A percentile compares a stretch with the other conserved stretches of the same genome.
phyloP scores from a whole-genome alignment of 2,888 invertebrate species.

The Aphelenchoides bicaudatus region DNA sequence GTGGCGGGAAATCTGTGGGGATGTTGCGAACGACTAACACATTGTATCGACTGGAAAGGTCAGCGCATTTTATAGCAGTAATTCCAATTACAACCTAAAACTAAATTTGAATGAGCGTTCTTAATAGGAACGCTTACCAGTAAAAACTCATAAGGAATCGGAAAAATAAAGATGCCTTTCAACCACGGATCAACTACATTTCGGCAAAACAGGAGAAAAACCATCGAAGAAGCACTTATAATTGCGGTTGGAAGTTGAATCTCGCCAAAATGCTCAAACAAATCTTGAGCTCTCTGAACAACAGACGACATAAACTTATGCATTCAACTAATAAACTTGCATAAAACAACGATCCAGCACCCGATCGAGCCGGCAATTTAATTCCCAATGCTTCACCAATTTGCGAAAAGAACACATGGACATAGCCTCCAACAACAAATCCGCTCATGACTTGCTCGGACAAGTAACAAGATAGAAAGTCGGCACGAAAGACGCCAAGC shows the following conservation, averaged over 20 bases:
- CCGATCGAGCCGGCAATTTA: slow-evolving; percentile 45
- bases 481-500: slow-evolving; percentile 54
- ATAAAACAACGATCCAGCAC: slow-evolving; percentile 54
- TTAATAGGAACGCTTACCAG: slow-evolving; percentile 32
- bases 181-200: slow-evolving; percentile 55
- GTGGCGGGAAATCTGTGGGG: slow-evolving; percentile 52
- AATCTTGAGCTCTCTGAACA: slow-evolving; percentile 45
- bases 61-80: slow-evolving; percentile 57
- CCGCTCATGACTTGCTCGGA: slow-evolving; percentile 59
- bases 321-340: slow-evolving; percentile 32
- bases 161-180: slow-evolving; percentile 52
- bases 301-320: slow-evolving; percentile 3
- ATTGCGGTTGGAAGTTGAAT: slow-evolving; percentile 42
- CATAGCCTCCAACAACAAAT: slow-evolving; percentile 57
- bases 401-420: slow-evolving; percentile 58
- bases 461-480: slow-evolving; percentile 54
- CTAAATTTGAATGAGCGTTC: slow-evolving; percentile 16
- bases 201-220: slow-evolving; percentile 46
- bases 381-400: slow-evolving; percentile 54
- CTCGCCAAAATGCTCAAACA: slow-evolving; percentile 39
- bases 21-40: slow-evolving; percentile 56
- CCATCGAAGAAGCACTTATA: slow-evolving; percentile 49
- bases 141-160: slow-evolving; percentile 55
- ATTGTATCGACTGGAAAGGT: slow-evolving; percentile 48
- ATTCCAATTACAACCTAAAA: slow-evolving; percentile 53